phyloP scores from a whole-genome alignment of 2,888 invertebrate species.

The Callosobruchus maculatus region DNA sequence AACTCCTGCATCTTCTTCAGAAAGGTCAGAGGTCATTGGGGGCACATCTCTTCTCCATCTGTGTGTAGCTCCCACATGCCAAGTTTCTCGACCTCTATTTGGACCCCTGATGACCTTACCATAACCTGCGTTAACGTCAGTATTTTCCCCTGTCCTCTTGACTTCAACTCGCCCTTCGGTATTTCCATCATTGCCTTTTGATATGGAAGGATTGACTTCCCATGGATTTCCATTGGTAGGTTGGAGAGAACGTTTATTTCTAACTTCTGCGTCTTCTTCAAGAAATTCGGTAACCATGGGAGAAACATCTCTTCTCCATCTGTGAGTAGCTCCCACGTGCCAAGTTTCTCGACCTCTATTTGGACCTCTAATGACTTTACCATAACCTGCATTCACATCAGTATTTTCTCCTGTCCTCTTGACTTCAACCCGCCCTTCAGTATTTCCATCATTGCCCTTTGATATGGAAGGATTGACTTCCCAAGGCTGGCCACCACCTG shows the following conservation, averaged over 20 bases:
- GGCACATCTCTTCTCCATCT: slow-evolving; percentile 2
- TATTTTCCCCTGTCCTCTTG: slow-evolving; percentile 14
- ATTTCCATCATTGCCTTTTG: slow-evolving; percentile 18
- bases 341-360: slow-evolving; percentile 18
- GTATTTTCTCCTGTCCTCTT: slow-evolving; percentile 16
- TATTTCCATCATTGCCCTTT: slow-evolving; percentile 17
- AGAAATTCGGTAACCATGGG: background rate
- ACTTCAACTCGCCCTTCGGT: slow-evolving; percentile 14
- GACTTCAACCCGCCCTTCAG: slow-evolving; percentile 14
- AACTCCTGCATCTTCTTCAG: too few relatives aligned
- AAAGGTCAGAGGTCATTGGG: too few relatives aligned
- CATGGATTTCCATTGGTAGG: slow-evolving; percentile 6
- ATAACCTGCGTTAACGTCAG: slow-evolving; percentile 20
- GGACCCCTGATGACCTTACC: slow-evolving; percentile 19
- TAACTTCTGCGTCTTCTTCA: too few relatives aligned
- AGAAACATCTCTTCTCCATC: slow-evolving; percentile 2
- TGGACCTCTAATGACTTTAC: slow-evolving; percentile 20
- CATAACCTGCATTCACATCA: slow-evolving; percentile 19
- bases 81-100: slow-evolving; percentile 17
- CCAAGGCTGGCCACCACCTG: slow-evolving; percentile 5
- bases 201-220: slow-evolving; percentile 15
- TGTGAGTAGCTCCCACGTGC: slow-evolving; percentile 18
- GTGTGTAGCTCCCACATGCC: slow-evolving; percentile 19
- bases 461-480: slow-evolving; percentile 13
- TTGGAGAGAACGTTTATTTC: background rate